Conservation (phyloP, 2,888 invertebrate species). For the Loripinus fragilis region DNA sequence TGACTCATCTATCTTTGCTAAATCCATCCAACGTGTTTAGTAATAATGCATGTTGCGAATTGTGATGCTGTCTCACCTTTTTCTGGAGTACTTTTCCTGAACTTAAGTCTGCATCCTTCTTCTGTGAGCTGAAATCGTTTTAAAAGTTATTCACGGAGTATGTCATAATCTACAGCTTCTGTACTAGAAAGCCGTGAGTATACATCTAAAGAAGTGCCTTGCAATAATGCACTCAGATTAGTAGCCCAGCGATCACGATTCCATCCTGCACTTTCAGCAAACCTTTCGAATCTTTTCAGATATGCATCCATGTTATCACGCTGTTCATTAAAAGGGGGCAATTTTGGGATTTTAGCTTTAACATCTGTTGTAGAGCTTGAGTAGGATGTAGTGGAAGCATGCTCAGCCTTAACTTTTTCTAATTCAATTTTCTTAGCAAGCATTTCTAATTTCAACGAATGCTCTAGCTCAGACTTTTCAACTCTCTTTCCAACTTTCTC, state of each 20-base stretch:
- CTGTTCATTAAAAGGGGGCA: constrained; percentile 12
- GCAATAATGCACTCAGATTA: constrained; percentile 24
- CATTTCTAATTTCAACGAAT: too few relatives aligned
- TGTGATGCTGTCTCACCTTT: constrained; percentile 13
- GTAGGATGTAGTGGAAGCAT: not conserved
- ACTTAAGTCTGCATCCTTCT: constrained; percentile 25
- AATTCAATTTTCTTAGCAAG: not conserved
- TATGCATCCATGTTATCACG: constrained; percentile 24
- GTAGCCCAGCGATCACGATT: constrained; percentile 18
- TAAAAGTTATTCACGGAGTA: constrained; percentile 2
- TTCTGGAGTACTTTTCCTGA: constrained; percentile 6
- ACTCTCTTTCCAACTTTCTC: too few relatives aligned
- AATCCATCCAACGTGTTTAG: constrained; percentile 12
- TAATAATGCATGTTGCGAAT: constrained; percentile 20
- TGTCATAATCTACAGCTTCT: constrained; percentile 17
- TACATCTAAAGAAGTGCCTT: constrained; percentile 22
- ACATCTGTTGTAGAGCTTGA: not conserved
- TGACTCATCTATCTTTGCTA: not conserved
- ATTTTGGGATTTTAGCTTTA: constrained; percentile 22
- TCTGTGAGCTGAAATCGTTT: constrained; percentile 25
- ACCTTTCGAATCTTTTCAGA: constrained; percentile 4
- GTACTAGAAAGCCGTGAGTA: constrained; percentile 7
- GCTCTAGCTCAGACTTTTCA: too few relatives aligned
- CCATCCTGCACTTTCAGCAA: constrained; percentile 22
- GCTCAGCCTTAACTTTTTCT: not conserved